Conservation (phyloP, 2,888 invertebrate species). For the Tiliacea citrago region DNA sequence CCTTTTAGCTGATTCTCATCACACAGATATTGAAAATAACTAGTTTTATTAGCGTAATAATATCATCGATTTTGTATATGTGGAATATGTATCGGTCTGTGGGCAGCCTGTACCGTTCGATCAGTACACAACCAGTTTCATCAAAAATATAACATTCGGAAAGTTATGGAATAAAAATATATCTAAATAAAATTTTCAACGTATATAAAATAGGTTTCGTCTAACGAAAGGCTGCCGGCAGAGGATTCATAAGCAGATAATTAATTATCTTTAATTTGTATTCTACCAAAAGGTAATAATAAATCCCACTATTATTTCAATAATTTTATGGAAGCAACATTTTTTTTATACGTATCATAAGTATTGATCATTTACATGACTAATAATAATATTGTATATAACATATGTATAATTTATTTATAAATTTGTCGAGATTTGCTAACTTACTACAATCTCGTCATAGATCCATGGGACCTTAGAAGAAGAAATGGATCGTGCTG, state of each 20-base stretch:
- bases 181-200: constrained; percentile 49
- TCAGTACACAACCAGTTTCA: constrained; percentile 76
- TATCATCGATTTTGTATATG: constrained; percentile 57
- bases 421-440: constrained; percentile 82
- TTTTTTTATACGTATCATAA: constrained; percentile 86
- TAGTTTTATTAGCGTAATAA: constrained; percentile 52
- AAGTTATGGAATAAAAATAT: constrained; percentile 52
- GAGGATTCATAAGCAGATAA: constrained; percentile 69
- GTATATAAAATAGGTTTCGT: constrained; percentile 54
- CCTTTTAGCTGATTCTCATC: constrained; percentile 32
- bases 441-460: constrained; percentile 84
- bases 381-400: constrained; percentile 87
- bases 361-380: constrained; percentile 83
- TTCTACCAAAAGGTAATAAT: constrained; percentile 75
- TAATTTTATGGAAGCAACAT: constrained; percentile 87
- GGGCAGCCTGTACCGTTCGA: constrained; percentile 75
- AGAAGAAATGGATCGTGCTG: constrained; percentile 13
- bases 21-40: constrained; percentile 45
- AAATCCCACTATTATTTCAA: constrained; percentile 80
- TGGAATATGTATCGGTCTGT: constrained; percentile 65
- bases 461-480: constrained; percentile 31
- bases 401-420: constrained; percentile 88
- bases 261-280: constrained; percentile 68
- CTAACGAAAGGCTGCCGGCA: constrained; percentile 71
- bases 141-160: constrained; percentile 59